Base-by-base conservation (phyloP, 2,888 invertebrate species). In the Scaeva pyrastri region DNA sequence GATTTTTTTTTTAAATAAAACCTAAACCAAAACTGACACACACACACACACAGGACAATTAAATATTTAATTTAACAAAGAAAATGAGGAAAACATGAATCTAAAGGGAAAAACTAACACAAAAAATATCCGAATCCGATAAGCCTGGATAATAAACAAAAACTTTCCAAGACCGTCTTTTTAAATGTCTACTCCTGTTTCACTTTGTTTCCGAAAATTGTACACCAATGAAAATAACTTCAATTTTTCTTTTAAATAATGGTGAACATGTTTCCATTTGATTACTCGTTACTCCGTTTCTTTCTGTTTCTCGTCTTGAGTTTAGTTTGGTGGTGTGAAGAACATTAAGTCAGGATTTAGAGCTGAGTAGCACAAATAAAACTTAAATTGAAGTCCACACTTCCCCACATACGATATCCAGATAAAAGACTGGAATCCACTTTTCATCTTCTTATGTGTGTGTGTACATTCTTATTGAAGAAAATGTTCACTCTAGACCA, bases 391-490 rank as follows among this genome's bases (percentile, higher is more conserved):
- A 16, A 31, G 31, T 56, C 56, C 56, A 56, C 56, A 52, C 50
- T 52, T 52, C 23, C 6, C 23, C 52, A 52, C 23, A 55, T n/a
- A 31, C 11, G 19, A 7, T 2, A 14, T 7, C n/a, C n/a, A 16
- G 31, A 16, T 31, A 56, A n/a, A 19, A 60, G 19, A 3, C 41
- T 60, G 60, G 60, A 60, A 41, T 60, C 39, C 60, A 60, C 60
- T 60, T 36, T 58, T 60, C 39, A 39, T 58, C 60, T 39, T 23
- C 36, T 14, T 12, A 16, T 0, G 6, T 58, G 58, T 16, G 16
- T 56, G n/a, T n/a, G 56, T 31, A 56, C 31, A 16, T 56, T 11
- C 11, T 31, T 56, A 31, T 16, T 36, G 31, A 56, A 56, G 56
- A 56, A 56, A 56, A 56, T 36, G 11, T 56, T 56, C 31, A 56